Conservation (phyloP, 1,140 invertebrate species). For the Trinorchestia longiramus region DNA sequence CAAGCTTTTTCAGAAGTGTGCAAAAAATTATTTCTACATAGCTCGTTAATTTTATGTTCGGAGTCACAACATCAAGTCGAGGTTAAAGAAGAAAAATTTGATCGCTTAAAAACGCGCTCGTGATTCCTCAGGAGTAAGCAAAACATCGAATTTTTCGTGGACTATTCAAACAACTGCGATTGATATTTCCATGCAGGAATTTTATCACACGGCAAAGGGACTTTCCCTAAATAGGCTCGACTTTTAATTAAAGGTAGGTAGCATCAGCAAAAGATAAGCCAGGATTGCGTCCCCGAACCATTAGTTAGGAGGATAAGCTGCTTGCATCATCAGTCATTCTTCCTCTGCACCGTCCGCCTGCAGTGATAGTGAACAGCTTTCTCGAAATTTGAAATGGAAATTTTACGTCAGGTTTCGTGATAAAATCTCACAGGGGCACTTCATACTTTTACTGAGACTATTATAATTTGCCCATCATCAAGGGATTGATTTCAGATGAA, state of each 20-base stretch:
- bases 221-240: slow-evolving; percentile 6
- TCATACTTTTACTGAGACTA: neutral
- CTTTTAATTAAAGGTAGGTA: slow-evolving; percentile 51
- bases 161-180: neutral
- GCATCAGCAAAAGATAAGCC: slow-evolving; percentile 54
- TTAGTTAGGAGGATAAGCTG: slow-evolving; percentile 46
- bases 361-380: neutral
- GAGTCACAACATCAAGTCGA: neutral
- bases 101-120: neutral
- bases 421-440: neutral
- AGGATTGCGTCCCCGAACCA: slow-evolving; percentile 31
- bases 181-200: neutral
- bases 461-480: neutral
- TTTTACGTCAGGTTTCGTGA: neutral
- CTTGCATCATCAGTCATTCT: slow-evolving; percentile 26
- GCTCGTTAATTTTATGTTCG: neutral
- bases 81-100: neutral
- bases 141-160: neutral
- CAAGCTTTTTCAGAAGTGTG: neutral
- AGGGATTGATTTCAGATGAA: too few relatives aligned
- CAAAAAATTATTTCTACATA: neutral
- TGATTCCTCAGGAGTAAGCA: neutral
- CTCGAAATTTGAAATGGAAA: neutral
- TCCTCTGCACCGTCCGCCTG: neutral
- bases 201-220: neutral